Conservation (phyloP, 2,797 vertebrate genomes). For the Chelidonichthys spinosus region DNA sequence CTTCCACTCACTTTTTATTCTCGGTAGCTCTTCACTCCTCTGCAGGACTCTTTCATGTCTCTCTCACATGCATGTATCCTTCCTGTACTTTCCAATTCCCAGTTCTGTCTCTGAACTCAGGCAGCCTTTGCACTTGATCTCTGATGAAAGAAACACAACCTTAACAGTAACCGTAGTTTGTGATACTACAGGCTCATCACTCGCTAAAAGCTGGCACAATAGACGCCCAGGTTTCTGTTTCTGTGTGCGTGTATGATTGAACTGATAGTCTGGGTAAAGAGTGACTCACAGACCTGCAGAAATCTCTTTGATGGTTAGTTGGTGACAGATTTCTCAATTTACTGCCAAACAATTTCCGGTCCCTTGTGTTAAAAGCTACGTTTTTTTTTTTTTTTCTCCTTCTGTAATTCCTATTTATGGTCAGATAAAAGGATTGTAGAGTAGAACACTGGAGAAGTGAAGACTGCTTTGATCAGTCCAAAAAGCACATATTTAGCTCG, state of each 20-base stretch:
- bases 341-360: conserved; percentile 65
- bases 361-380: conserved; percentile 65
- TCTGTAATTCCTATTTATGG: conserved; percentile 74
- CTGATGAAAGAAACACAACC: conserved; percentile 68
- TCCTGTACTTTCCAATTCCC: conserved; percentile 46
- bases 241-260: conserved; percentile 42
- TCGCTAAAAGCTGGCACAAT: conserved; percentile 58
- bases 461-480: conserved; percentile 75
- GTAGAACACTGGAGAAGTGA: conserved; percentile 67
- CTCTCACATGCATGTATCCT: conserved; percentile 23
- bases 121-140: conserved; percentile 69
- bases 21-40: conserved; percentile 34
- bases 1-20: conserved; percentile 54
- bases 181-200: conserved; percentile 48
- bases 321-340: conserved; percentile 66
- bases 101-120: conserved; percentile 52
- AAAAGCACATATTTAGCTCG: conserved; percentile 74
- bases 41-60: conserved; percentile 55
- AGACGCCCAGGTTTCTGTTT: conserved; percentile 32
- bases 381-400: conserved; percentile 11
- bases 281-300: conserved; percentile 44
- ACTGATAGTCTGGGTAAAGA: conserved; percentile 49
- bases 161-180: conserved; percentile 53
- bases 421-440: conserved; percentile 74
- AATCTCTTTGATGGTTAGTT: conserved; percentile 68